phyloP scores from a whole-genome alignment of 2,888 invertebrate species.

The Icerya purchasi region DNA sequence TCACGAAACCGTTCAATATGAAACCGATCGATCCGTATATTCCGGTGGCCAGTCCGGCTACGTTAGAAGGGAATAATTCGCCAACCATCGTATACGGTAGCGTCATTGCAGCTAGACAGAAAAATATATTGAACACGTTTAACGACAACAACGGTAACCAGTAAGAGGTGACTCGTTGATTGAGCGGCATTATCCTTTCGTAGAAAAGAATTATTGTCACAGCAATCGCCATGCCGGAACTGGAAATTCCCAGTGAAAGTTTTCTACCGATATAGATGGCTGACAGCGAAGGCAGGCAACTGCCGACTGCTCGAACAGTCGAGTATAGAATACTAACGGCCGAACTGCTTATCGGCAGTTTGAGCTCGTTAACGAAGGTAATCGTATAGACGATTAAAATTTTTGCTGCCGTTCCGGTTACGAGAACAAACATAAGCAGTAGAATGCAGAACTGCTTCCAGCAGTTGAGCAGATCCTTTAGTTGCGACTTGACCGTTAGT shows the following conservation, averaged over 20 bases:
- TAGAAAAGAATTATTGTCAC: background rate
- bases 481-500: background rate
- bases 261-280: background rate
- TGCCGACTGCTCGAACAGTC: background rate
- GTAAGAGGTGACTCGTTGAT: background rate
- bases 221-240: background rate
- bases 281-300: background rate
- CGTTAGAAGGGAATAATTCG: background rate
- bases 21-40: background rate
- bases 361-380: background rate
- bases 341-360: background rate
- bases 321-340: background rate
- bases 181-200: background rate
- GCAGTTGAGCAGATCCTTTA: background rate
- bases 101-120: background rate
- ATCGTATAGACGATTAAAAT: background rate
- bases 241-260: background rate
- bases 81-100: background rate
- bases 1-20: background rate
- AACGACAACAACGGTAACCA: background rate
- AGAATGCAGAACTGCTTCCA: background rate
- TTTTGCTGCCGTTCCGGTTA: background rate
- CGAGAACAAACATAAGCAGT: background rate
- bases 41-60: background rate
- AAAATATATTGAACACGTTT: background rate